Evolutionary conservation across 2,888 invertebrate genomes (phyloP).

Genomic region (Gryllus longicercus): DNA sequence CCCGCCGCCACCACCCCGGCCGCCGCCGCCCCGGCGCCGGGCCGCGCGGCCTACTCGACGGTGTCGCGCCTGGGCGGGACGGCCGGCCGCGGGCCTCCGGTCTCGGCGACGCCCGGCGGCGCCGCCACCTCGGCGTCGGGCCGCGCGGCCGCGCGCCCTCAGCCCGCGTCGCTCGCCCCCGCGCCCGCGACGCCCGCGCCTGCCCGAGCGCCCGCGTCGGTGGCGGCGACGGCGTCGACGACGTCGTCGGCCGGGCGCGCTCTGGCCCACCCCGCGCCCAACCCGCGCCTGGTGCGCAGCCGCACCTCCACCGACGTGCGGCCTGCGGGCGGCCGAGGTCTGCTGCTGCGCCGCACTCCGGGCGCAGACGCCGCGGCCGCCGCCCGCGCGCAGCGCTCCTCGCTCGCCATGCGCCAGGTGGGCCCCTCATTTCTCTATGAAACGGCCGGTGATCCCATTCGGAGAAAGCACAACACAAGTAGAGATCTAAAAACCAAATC

Average conservation of each 20-base stretch:
- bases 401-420: conserved; percentile 29
- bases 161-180: neutral
- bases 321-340: conserved; percentile 22
- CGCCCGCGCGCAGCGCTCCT: conserved; percentile 23
- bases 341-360: conserved; percentile 12
- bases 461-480: too few relatives aligned
- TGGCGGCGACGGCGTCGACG: neutral
- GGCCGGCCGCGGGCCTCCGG: neutral
- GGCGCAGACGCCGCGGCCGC: conserved; percentile 12
- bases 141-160: conserved; percentile 24
- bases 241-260: neutral
- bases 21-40: conserved; percentile 26
- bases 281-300: conserved; percentile 31
- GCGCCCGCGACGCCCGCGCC: neutral
- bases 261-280: neutral
- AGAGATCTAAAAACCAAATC: too few relatives aligned
- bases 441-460: too few relatives aligned
- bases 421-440: neutral
- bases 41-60: conserved; percentile 6
- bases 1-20: conserved; percentile 28
- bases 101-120: conserved; percentile 23
- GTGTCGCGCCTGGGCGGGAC: neutral
- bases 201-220: neutral
- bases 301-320: conserved; percentile 31
- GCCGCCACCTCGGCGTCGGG: conserved; percentile 27